Evolutionary conservation across 2,797 vertebrate species (phyloP), one percentile per base, ranked within the genome.

Genomic region (Margarornis squamiger): DNA sequence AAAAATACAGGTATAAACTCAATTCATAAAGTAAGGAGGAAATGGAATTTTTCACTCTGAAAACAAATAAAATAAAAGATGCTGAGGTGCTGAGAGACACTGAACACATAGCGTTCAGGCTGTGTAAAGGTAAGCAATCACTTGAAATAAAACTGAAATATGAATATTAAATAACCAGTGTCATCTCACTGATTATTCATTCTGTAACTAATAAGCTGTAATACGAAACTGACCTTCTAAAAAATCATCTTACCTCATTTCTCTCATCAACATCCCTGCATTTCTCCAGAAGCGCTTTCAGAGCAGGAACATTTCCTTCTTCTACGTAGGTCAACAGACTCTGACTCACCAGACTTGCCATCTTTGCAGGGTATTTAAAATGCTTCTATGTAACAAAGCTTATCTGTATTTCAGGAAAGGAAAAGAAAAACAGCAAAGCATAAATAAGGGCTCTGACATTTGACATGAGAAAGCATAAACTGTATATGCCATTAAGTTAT

Each of bases 181-280:
- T n/a, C 61, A 76, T n/a, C n/a, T 85, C 75, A 67, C 19, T 12
- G 66, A 75, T 45, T 63, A 68, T 23, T 80, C 11, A 26, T 90
- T 81, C 36, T 46, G 21, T 20, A 80, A 32, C 22, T 30, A 83
- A 27, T 13, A 67, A 59, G 13, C 12, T 65, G 49, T 32, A 78
- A 26, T 30, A 41, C 24, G 34, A 71, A 83, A 90, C 0, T 14
- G 12, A 72, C 23, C n/a, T 79, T 74, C 65, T 14, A 26, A 72
- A 86, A 90, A 81, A 22, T 7, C 52, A 34, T 70, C 93, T 97
- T 95, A 99, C 99, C 95, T 99, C 99, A 51, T 99, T 99, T 91
- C 99, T 98, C 75, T 99, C 99, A 96, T 99, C 99, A 41, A 99
- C 99, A 97, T 99, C 99, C 97, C 99, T 99, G 97, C 99, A 99